These are phyloP conservation scores for Kradibia gibbosae DNA, from an alignment of 1,140 invertebrate species.

Conservation along the genomic window DNA sequence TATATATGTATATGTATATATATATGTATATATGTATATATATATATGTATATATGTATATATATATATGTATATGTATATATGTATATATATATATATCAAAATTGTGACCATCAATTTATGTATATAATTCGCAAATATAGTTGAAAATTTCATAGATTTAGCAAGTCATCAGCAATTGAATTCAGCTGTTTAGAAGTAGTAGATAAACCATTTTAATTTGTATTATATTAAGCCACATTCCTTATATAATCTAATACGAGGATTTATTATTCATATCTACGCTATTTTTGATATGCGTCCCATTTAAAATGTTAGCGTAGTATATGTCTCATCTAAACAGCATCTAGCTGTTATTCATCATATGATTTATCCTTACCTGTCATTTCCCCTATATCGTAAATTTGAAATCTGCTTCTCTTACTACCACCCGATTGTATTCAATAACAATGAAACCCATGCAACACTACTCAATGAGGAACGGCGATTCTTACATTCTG, in stretches of 20 bases:
- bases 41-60: neutral
- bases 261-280: neutral
- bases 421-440: neutral
- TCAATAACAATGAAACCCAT: slow-evolving; percentile 31
- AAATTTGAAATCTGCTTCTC: slow-evolving; percentile 24
- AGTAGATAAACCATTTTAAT: neutral
- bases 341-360: neutral
- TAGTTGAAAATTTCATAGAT: neutral
- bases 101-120: neutral
- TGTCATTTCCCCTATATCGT: neutral
- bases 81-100: neutral
- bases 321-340: neutral
- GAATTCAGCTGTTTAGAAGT: neutral
- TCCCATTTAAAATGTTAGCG: neutral
- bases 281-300: neutral
- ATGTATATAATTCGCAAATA: neutral
- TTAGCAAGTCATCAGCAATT: neutral
- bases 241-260: neutral
- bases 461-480: slow-evolving; percentile 47
- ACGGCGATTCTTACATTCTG: slow-evolving; percentile 52
- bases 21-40: neutral
- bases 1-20: neutral
- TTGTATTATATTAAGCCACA: neutral
- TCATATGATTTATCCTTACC: neutral
- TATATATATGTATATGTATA: neutral